phyloP scores from a whole-genome alignment of 2,113 vertebrate species.

The Trichechus manatus region DNA sequence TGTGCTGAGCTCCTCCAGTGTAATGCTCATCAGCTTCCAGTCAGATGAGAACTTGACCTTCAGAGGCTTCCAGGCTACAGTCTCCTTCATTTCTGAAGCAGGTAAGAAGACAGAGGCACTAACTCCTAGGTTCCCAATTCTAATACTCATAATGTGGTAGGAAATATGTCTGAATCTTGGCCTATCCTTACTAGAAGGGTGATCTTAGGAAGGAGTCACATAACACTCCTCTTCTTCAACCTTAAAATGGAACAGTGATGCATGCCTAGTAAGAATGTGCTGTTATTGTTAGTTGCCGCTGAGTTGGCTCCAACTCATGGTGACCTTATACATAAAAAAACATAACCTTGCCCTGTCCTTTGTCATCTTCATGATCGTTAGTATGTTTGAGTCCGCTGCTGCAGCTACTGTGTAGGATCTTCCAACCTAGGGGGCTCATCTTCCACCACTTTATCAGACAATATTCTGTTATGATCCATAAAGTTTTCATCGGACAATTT shows the following conservation, averaged over 20 bases:
- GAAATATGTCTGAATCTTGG: background rate
- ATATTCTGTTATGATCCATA: no score
- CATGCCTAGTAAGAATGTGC: background rate
- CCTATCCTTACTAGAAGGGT: background rate
- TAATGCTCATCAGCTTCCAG: constrained; percentile 90
- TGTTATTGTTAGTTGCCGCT: no score
- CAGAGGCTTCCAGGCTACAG: constrained; percentile 88
- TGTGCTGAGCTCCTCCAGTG: constrained; percentile 87
- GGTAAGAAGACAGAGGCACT: constrained; percentile 82
- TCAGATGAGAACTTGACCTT: constrained; percentile 87
- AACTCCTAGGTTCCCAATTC: background rate
- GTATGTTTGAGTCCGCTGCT: no score
- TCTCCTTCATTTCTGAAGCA: constrained; percentile 88
- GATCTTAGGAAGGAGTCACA: background rate
- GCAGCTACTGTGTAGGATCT: no score
- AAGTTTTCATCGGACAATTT: no score
- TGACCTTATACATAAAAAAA: no score
- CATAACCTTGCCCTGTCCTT: no score
- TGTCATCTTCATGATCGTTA: no score
- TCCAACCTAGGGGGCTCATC: no score
- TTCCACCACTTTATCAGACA: no score
- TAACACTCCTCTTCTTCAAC: background rate
- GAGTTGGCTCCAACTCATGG: no score
- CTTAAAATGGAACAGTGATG: background rate
- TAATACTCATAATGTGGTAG: background rate